phyloP scores from a whole-genome alignment of 2,113 vertebrate species.

The Xyrauchen texanus region DNA sequence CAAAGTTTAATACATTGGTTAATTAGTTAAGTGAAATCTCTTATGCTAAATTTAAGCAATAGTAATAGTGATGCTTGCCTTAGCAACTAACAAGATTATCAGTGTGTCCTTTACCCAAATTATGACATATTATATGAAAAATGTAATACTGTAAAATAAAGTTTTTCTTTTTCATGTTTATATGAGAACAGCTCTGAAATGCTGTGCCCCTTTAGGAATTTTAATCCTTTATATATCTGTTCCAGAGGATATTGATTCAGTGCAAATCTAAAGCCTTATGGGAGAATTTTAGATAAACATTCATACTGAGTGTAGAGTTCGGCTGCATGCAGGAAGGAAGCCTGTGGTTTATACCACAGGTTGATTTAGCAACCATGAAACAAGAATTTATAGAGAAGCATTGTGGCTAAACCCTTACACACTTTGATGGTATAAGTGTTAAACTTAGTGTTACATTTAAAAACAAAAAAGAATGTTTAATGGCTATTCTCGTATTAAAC shows the following conservation, averaged over 20 bases:
- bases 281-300: neutral
- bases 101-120: too few species aligned
- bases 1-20: too few species aligned
- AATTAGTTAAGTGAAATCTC: too few species aligned
- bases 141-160: too few species aligned
- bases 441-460: neutral
- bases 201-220: too few species aligned
- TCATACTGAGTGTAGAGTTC: neutral
- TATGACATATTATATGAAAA: too few species aligned
- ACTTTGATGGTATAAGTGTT: neutral
- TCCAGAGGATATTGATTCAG: neutral
- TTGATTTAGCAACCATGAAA: neutral
- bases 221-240: neutral
- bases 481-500: neutral
- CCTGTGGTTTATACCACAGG: constrained; percentile 1
- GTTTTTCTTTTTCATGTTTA: too few species aligned
- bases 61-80: too few species aligned
- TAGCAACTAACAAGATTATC: too few species aligned
- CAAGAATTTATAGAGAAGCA: neutral
- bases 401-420: constrained; percentile 3
- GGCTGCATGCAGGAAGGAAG: neutral
- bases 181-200: too few species aligned
- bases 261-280: neutral
- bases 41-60: too few species aligned
- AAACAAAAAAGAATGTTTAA: neutral